phyloP scores from a whole-genome alignment of 2,888 invertebrate genomes.

The Drosophila sordidapex region DNA sequence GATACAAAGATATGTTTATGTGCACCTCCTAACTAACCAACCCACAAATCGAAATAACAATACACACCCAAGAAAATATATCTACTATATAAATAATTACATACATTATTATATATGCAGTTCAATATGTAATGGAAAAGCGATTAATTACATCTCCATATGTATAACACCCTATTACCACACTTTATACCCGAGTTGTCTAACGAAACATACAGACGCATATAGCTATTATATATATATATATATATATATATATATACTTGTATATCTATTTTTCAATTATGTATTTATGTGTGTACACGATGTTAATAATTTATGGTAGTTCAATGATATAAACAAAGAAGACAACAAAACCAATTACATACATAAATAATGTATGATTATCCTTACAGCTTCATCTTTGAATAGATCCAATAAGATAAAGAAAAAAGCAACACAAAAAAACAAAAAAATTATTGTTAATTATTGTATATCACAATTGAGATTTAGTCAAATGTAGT shows the following conservation, averaged over 20 bases:
- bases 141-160: constrained; percentile 17
- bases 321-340: constrained; percentile 38
- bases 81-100: constrained; percentile 16
- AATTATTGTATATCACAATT: constrained; percentile 38
- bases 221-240: constrained; percentile 20
- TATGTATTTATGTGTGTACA: constrained; percentile 48
- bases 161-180: constrained; percentile 14
- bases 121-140: constrained; percentile 28
- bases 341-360: constrained; percentile 17
- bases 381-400: constrained; percentile 3
- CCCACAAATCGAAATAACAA: constrained; percentile 51
- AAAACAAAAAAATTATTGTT: constrained; percentile 18
- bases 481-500: constrained; percentile 50
- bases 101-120: constrained; percentile 19
- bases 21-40: constrained; percentile 52
- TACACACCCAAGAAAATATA: constrained; percentile 35
- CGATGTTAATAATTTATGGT: constrained; percentile 53
- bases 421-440: neutral
- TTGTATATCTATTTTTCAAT: constrained; percentile 36
- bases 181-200: constrained; percentile 21
- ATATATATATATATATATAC: constrained; percentile 2
- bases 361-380: constrained; percentile 10
- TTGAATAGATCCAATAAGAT: neutral
- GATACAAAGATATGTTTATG: constrained; percentile 28
- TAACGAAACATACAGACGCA: constrained; percentile 14